Conservation (phyloP, 1,140 invertebrate species). For the Bradynema listronoti region DNA sequence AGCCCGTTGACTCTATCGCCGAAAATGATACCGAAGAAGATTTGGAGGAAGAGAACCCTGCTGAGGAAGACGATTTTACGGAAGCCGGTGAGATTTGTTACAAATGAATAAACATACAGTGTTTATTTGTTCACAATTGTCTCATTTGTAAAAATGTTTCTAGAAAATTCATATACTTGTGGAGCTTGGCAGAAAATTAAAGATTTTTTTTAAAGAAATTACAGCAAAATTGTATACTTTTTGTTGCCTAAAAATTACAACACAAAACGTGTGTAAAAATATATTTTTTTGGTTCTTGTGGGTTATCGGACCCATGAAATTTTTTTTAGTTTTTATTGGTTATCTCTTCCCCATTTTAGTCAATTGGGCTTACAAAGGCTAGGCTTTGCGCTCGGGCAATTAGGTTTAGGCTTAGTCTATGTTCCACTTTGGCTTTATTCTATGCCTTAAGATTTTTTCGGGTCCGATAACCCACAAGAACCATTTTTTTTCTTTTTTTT, state of each 20-base stretch:
- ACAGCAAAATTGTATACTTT: not conserved
- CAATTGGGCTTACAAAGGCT: too few relatives aligned
- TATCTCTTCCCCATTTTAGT: too few relatives aligned
- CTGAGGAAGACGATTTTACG: conserved; percentile 8
- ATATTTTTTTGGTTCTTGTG: too few relatives aligned
- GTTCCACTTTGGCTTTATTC: too few relatives aligned
- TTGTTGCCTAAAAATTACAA: too few relatives aligned
- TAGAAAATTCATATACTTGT: not conserved
- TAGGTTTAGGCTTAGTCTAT: too few relatives aligned
- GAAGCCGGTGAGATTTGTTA: conserved; percentile 1
- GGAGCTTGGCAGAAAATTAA: not conserved
- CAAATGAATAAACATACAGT: not conserved
- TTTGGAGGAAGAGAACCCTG: conserved; percentile 13
- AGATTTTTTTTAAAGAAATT: not conserved
- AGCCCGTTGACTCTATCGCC: conserved; percentile 10
- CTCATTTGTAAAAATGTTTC: not conserved
- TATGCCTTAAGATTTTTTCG: not conserved
- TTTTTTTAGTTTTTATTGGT: too few relatives aligned
- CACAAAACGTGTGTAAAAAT: too few relatives aligned
- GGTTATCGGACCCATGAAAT: too few relatives aligned
- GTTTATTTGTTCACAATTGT: not conserved
- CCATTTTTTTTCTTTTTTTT: not conserved
- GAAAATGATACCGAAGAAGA: conserved; percentile 13
- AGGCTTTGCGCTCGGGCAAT: too few relatives aligned
- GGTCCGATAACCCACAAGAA: not conserved